These are phyloP conservation scores for Sinocyclocheilus anophthalmus DNA, from an alignment of 2,113 vertebrate species.

Conservation along the genomic window DNA sequence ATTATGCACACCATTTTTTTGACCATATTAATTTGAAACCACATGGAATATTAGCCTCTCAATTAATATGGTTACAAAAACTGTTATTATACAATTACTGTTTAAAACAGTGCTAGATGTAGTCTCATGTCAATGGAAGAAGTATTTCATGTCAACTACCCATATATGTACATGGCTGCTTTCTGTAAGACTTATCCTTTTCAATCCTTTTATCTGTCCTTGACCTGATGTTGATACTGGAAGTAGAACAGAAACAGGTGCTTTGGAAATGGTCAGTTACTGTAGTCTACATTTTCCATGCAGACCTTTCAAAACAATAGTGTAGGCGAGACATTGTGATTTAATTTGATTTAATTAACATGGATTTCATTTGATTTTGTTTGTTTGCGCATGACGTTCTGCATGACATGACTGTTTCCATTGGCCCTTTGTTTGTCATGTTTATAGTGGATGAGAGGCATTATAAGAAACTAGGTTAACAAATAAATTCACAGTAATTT, in stretches of 20 bases:
- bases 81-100: neutral
- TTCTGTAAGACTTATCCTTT: neutral
- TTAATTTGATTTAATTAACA: neutral
- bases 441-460: constrained; percentile 7
- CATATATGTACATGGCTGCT: neutral
- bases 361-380: neutral
- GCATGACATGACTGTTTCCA: neutral
- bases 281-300: neutral
- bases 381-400: neutral
- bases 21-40: neutral
- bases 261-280: neutral
- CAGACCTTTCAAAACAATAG: neutral
- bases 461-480: constrained; percentile 30
- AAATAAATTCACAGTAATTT: constrained; percentile 13
- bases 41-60: constrained; percentile 14
- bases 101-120: neutral
- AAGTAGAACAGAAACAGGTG: neutral
- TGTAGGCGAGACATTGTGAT: neutral
- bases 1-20: neutral
- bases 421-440: constrained; percentile 25
- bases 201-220: neutral
- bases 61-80: neutral
- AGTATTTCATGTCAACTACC: neutral
- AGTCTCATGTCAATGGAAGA: neutral
- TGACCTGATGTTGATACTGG: neutral